A percentile compares a stretch with the other conserved stretches of the same genome.
phyloP scores from a whole-genome alignment of 2,113 vertebrate genomes.

The Apteryx owenii region DNA sequence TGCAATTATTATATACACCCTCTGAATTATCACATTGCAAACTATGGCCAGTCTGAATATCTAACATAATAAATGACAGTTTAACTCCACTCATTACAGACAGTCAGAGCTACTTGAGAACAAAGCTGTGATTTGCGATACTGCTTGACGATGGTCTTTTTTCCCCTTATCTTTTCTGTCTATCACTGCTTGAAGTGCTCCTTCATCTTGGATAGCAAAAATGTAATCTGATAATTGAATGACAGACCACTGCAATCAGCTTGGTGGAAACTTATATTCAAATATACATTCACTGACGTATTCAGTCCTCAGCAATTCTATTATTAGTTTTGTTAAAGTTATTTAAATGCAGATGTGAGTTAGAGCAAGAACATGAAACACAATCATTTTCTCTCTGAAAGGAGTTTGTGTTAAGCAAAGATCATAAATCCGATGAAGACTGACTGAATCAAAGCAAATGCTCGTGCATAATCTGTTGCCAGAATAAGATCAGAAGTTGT shows the following conservation, averaged over 20 bases:
- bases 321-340: conserved; percentile 1
- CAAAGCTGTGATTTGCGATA: neutral
- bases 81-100: neutral
- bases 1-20: neutral
- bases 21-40: neutral
- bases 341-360: conserved; percentile 23
- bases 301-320: neutral
- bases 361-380: neutral
- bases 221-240: neutral
- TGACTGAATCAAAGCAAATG: neutral
- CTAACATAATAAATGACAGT: neutral
- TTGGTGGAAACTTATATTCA: neutral
- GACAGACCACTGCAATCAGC: neutral
- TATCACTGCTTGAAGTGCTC: neutral
- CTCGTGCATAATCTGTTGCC: neutral
- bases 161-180: neutral
- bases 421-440: neutral
- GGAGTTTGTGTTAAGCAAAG: neutral
- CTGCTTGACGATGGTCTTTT: neutral
- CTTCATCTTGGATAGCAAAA: neutral
- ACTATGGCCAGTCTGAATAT: neutral
- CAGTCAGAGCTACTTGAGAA: neutral
- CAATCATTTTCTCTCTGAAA: neutral
- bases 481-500: neutral
- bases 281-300: neutral